Percentiles rank a stretch among this genome's conserved stretches.
Conservation (phyloP, 2,113 vertebrate genomes). For the Cynoglossus semilaevis region DNA sequence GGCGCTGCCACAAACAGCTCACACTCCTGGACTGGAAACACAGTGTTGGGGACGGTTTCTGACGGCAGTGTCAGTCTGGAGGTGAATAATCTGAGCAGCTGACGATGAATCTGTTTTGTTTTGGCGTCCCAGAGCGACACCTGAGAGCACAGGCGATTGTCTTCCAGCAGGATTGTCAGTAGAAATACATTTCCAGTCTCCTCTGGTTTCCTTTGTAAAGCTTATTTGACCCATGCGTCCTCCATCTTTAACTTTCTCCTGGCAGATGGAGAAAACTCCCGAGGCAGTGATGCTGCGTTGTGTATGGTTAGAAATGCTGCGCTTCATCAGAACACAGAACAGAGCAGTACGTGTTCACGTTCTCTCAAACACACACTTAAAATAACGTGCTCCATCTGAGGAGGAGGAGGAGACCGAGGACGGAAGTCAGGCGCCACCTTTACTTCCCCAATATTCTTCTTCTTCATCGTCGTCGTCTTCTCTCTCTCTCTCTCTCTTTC, state of each 20-base stretch:
- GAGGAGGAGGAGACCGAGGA: slow-evolving; percentile 10
- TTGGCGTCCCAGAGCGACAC: slow-evolving; percentile 14
- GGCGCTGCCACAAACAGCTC: slow-evolving; percentile 31
- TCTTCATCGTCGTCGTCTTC: background rate
- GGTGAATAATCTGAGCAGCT: slow-evolving; percentile 28
- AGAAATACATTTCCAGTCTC: slow-evolving; percentile 16
- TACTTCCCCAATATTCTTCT: background rate
- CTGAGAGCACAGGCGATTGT: slow-evolving; percentile 53
- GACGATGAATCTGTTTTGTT: slow-evolving; percentile 10
- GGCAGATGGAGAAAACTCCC: slow-evolving; percentile 11
- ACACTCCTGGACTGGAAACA: slow-evolving; percentile 40
- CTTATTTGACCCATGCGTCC: slow-evolving; percentile 19
- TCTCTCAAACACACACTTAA: slow-evolving; percentile 33
- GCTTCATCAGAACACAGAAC: slow-evolving; percentile 19
- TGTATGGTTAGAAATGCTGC: slow-evolving; percentile 19
- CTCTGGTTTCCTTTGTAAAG: slow-evolving; percentile 41
- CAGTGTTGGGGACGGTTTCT: slow-evolving; percentile 39
- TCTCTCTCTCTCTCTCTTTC: slow-evolving; percentile 25
- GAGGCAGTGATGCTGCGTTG: slow-evolving; percentile 35
- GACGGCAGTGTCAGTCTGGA: slow-evolving; percentile 38
- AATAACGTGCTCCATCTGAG: slow-evolving; percentile 11
- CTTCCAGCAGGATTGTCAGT: slow-evolving; percentile 64
- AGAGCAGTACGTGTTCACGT: slow-evolving; percentile 49
- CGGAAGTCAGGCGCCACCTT: slow-evolving; percentile 9
- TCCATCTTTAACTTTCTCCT: slow-evolving; percentile 11